A percentile compares a stretch with the other conserved stretches of the same genome.
phyloP scores from a whole-genome alignment of 2,113 vertebrate species.

The Accipiter cooperii region DNA sequence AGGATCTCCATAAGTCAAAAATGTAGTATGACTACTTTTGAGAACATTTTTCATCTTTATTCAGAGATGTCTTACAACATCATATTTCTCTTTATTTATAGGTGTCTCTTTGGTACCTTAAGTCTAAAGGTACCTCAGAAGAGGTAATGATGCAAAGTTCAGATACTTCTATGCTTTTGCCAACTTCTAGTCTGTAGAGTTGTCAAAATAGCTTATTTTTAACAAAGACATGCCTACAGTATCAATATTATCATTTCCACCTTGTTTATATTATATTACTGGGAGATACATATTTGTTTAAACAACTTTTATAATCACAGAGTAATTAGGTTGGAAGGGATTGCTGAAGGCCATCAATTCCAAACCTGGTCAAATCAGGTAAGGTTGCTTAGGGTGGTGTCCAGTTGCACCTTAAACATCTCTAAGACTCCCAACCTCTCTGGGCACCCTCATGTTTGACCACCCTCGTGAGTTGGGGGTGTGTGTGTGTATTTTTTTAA shows the following conservation, averaged over 20 bases:
- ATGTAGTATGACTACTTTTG: not conserved
- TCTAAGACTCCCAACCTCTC: not conserved
- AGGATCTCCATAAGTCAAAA: not conserved
- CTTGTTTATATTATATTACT: not conserved
- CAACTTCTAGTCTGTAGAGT: not conserved
- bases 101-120: not conserved
- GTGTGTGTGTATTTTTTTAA: accelerated
- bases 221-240: not conserved
- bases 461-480: accelerated
- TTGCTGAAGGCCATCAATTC: not conserved
- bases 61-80: not conserved
- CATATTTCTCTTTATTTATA: not conserved
- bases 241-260: not conserved
- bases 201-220: not conserved
- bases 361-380: not conserved
- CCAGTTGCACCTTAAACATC: not conserved
- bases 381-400: not conserved
- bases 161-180: not conserved
- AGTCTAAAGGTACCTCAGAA: not conserved
- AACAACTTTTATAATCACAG: not conserved
- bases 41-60: not conserved
- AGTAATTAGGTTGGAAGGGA: not conserved
- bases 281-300: not conserved
- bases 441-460: not conserved
- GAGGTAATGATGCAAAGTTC: not conserved